Percentiles rank a stretch among this genome's conserved stretches.
These are phyloP conservation scores for Vireo griseus DNA, from an alignment of 2,797 vertebrate genomes.

Conservation along the genomic window DNA sequence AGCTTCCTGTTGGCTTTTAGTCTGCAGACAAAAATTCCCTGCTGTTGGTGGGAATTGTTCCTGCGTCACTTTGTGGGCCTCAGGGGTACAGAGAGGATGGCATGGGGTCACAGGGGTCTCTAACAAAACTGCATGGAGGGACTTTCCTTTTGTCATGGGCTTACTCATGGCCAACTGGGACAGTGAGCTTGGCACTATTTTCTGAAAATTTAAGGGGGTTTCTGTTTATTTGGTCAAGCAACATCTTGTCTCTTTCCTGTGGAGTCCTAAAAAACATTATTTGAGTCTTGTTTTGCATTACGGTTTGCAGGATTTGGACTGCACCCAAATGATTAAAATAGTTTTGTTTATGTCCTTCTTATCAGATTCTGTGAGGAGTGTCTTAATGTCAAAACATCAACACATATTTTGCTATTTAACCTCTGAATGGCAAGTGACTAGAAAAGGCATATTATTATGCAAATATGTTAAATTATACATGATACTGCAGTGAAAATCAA, in stretches of 20 bases:
- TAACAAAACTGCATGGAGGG: neutral
- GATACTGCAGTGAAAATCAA: neutral
- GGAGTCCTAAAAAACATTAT: neutral
- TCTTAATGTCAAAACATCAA: neutral
- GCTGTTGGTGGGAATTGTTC: neutral
- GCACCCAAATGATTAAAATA: neutral
- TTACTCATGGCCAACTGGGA: neutral
- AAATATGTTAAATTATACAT: neutral
- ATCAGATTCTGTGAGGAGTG: neutral
- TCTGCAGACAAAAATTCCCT: neutral
- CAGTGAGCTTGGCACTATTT: neutral
- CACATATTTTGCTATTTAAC: neutral
- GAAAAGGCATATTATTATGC: neutral
- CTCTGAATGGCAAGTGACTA: neutral
- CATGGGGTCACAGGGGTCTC: neutral
- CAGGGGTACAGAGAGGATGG: constrained; percentile 14
- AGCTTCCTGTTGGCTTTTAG: neutral
- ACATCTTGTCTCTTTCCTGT: neutral
- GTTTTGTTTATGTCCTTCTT: neutral
- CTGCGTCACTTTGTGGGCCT: neutral
- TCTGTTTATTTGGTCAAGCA: neutral
- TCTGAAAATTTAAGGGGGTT: neutral
- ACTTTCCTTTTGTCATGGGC: neutral
- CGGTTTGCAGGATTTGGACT: neutral
- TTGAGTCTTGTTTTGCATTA: neutral